Base-by-base conservation (phyloP, 2,113 vertebrate species). In the Phyllopteryx taeniolatus region DNA sequence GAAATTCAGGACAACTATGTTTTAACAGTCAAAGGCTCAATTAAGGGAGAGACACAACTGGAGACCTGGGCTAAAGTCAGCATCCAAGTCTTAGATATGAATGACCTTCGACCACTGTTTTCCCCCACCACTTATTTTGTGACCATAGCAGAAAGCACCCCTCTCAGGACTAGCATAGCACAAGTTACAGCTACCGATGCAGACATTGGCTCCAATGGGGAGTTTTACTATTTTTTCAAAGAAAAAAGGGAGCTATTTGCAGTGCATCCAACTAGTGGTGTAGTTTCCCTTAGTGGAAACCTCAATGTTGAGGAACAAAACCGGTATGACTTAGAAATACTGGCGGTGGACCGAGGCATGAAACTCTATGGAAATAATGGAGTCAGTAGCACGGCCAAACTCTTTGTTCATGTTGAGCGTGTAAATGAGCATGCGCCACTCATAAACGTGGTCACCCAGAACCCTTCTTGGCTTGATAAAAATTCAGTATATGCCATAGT, bases 171-270 rank as follows among this genome's bases (percentile, higher is more conserved):
- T 88, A 99, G 96, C 64, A 97, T 99, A 57, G 97, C 98, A 79
- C 97, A 98, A 80, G 98, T 99, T 74, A 99, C 97, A 0, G 98
- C 98, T n/a, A 99, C 98, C 1, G 98, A 99, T 74, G 98, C 98
- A 0, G 98, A 99, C 77, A 96, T 97, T 13, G 98, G 97, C 77
- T 98, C 97, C 78, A 99, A 99, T 42, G 98, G 98, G 66, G 96
- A 99, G 86, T 99, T 99, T 91, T 99, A 99, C 89, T 99, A 98
- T 78, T 99, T 97, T 88, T 98, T 99, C 80, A 98, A 98, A 85
- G 96, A 93, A 77, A 96, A 94, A 90, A 94, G 95, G 59, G 98
- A 98, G 66, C 91, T 96, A 13, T 99, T 99, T 86, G 95, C 95
- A 2, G 96, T 99, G 65, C 96, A 99, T 79, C 98, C 98, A 56